Evolutionary conservation across 2,888 invertebrate species (phyloP).

Genomic region (Tridacna crocea): DNA sequence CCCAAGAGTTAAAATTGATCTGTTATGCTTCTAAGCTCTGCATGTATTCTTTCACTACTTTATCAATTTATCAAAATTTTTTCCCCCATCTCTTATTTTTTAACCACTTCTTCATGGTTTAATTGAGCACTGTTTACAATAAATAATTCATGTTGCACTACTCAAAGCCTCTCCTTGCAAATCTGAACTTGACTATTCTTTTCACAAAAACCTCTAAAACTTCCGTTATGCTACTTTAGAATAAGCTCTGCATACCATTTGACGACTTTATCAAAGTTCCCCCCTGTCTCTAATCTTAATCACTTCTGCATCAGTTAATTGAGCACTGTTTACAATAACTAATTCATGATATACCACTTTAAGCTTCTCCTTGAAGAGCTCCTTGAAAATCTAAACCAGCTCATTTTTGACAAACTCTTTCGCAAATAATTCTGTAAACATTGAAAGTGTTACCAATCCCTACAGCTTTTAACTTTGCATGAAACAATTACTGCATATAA

Average conservation of each 20-base stretch:
- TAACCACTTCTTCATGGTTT: no score
- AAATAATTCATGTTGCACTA: no score
- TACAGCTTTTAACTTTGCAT: no score
- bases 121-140: no score
- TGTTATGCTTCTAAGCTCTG: no score
- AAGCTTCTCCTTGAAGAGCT: background rate
- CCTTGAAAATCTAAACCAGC: slow-evolving; percentile 6
- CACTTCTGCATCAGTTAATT: background rate
- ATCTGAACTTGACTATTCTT: no score
- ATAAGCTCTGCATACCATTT: background rate
- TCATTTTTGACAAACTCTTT: background rate
- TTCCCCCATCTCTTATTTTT: no score
- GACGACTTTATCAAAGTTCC: background rate
- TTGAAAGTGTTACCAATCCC: background rate
- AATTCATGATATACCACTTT: background rate
- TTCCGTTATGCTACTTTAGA: background rate
- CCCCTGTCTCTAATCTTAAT: background rate
- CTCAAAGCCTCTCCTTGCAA: no score
- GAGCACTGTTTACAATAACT: background rate
- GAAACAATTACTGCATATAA: no score
- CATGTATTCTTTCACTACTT: no score
- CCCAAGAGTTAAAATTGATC: no score
- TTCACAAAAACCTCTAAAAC: background rate
- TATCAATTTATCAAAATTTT: no score
- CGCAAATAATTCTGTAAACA: slow-evolving; percentile 8